Evolutionary conservation across 2,113 vertebrate species (phyloP).

Genomic region (Pica pica): DNA sequence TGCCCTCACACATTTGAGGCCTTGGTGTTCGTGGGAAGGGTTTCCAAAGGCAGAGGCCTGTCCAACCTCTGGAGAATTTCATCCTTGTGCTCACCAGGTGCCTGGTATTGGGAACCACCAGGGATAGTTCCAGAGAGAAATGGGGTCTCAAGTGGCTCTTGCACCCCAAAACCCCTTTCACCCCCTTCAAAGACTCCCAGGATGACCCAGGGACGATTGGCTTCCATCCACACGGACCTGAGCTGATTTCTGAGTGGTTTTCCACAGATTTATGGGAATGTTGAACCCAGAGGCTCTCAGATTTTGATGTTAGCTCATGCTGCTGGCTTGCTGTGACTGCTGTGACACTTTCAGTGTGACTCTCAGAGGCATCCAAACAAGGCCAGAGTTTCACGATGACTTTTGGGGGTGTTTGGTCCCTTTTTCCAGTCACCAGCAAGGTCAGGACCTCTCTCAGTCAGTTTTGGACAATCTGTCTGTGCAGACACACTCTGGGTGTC

Average conservation of each 20-base stretch:
- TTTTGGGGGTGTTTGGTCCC: neutral
- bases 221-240: neutral
- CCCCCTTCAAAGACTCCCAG: rapidly evolving
- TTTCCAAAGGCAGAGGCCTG: neutral
- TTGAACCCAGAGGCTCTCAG: neutral
- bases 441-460: neutral
- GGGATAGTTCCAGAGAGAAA: neutral
- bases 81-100: neutral
- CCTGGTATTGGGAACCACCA: neutral
- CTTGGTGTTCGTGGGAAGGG: neutral
- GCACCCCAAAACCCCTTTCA: neutral
- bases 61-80: neutral
- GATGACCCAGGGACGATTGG: rapidly evolving
- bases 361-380: neutral
- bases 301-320: neutral
- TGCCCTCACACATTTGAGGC: neutral
- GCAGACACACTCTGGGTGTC: neutral
- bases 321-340: neutral
- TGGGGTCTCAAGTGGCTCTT: neutral
- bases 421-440: neutral
- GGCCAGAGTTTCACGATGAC: neutral
- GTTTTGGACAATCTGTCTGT: neutral
- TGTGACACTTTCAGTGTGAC: neutral
- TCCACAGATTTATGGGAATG: neutral
- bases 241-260: neutral